phyloP scores from a whole-genome alignment of 1,140 invertebrate species.

The Aphelenchoides besseyi region DNA sequence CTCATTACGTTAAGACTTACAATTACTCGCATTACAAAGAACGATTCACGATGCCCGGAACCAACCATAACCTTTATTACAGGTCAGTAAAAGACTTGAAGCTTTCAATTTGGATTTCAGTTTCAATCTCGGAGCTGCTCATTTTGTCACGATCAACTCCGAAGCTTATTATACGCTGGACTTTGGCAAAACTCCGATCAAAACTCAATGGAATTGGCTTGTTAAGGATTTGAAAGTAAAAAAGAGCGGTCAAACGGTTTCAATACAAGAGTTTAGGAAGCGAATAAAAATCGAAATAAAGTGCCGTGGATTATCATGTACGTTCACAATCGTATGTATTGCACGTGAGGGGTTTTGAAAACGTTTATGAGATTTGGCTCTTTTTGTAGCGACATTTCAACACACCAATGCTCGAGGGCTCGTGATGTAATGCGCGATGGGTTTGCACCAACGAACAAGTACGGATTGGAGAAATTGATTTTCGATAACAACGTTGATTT shows the following conservation, averaged over 20 bases:
- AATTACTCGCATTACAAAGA: constrained; percentile 49
- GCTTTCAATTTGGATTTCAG: constrained; percentile 42
- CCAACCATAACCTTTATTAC: constrained; percentile 51
- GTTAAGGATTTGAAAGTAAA: constrained; percentile 71
- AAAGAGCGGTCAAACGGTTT: constrained; percentile 79
- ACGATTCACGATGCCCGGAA: constrained; percentile 49
- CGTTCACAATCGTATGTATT: constrained; percentile 92
- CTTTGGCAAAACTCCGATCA: constrained; percentile 76
- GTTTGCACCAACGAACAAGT: constrained; percentile 64
- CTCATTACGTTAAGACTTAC: constrained; percentile 73
- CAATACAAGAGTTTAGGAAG: constrained; percentile 30
- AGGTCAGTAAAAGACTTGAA: constrained; percentile 24
- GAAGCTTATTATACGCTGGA: constrained; percentile 84
- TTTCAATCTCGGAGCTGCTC: constrained; percentile 78
- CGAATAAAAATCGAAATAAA: constrained; percentile 41
- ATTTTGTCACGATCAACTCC: constrained; percentile 83
- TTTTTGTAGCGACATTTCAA: too few relatives aligned
- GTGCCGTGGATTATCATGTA: constrained; percentile 85
- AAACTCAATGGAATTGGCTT: constrained; percentile 84
- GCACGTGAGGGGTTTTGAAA: constrained; percentile 73
- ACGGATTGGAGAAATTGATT: constrained; percentile 76
- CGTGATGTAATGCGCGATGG: too few relatives aligned
- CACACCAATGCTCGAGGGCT: too few relatives aligned
- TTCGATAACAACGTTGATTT: constrained; percentile 69
- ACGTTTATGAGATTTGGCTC: too few relatives aligned